Evolutionary conservation across 2,797 vertebrate species (phyloP), one percentile per base, ranked within the genome.

Genomic region (Sebastes minor): DNA sequence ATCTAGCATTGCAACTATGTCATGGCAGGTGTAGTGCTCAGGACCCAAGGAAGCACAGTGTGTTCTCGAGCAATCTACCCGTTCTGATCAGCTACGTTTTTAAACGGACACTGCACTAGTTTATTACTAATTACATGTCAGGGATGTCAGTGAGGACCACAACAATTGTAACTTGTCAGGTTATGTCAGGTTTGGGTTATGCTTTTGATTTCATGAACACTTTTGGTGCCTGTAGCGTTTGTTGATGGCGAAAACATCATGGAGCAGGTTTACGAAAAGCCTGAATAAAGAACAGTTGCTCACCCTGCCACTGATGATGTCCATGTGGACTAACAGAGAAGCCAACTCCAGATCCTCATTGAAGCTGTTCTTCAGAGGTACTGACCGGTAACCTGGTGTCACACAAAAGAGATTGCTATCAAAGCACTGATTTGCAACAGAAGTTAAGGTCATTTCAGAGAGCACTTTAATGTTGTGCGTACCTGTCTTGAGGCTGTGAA

Each of bases 321-420:
- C 96, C 57, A 99, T 94, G 91, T 98, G 97, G 80, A 99, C 94
- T 0, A 99, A 95, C 85, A 99, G 93, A 13, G 98, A 98, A 2
- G 99, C 98, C 94, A 99, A 80, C 92, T 99, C 99, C 91, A 99
- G 94, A 76, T 97, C 98, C 92, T 99, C 99, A 0, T 97, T 99
- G 95, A 97, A 99, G 96, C 98, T 99, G 95, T 99, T 99, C 94
- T 98, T 99, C 92, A 99, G 91, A 57, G 98, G 98, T 59, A 99
- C 97, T 0, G 99, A 98, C 88, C 99, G 95, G 88, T 97, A 99
- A 59, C 99, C 99, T 99, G 69, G 32, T 6, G 75, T 52, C 57
- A 74, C 3, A 65, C 16, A 77, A 35, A 35, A 61, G 18, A 68
- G 4, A 80, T 8, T 9, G 22, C 38, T 10, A n/a, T 16, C 62